phyloP scores from a whole-genome alignment of 2,797 vertebrate species.

The Clamator glandarius region DNA sequence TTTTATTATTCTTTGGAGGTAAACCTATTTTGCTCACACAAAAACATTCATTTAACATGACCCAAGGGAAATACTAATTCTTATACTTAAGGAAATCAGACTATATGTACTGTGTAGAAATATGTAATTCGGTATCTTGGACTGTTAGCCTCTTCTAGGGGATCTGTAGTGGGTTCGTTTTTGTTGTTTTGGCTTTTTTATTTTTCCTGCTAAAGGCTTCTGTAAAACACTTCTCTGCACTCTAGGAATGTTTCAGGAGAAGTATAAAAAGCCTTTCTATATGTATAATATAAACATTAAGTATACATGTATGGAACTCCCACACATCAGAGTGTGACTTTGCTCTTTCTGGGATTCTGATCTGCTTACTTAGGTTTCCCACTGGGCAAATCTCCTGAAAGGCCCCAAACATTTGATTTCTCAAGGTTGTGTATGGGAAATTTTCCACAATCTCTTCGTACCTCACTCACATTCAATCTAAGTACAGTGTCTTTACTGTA shows the following conservation, averaged over 20 bases:
- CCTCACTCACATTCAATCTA: conserved; percentile 17
- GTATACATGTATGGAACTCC: neutral
- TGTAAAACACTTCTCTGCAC: neutral
- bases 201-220: neutral
- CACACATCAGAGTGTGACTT: neutral
- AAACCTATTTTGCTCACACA: neutral
- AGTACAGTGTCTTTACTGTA: neutral
- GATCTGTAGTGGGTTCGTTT: neutral
- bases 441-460: conserved; percentile 27
- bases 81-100: neutral
- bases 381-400: conserved; percentile 2
- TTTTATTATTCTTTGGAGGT: conserved; percentile 22
- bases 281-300: neutral
- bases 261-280: neutral
- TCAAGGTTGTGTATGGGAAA: neutral
- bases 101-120: neutral
- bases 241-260: neutral
- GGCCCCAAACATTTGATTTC: neutral
- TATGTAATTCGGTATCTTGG: neutral
- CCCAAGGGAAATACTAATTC: neutral
- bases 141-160: neutral
- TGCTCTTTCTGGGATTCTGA: conserved; percentile 12
- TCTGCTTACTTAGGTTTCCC: neutral
- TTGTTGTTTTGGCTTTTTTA: neutral
- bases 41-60: neutral